These are phyloP conservation scores for Pardalotus punctatus DNA, from an alignment of 2,113 vertebrate genomes.

Conservation along the genomic window DNA sequence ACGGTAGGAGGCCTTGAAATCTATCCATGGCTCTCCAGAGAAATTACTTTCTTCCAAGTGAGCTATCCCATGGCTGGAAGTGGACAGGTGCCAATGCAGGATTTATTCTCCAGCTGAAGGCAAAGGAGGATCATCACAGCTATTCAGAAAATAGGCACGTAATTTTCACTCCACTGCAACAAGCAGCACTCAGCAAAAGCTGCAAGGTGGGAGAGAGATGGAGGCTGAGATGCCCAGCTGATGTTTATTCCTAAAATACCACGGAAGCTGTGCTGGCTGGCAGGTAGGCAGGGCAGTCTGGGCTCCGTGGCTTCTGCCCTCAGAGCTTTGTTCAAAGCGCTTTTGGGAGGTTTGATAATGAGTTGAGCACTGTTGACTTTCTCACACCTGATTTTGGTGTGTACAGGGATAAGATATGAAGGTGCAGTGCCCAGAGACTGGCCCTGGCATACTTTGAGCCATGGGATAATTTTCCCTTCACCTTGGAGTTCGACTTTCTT, in stretches of 20 bases:
- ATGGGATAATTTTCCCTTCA: constrained; percentile 15
- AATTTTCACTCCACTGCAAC: not conserved
- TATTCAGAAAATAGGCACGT: not conserved
- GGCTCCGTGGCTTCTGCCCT: not conserved
- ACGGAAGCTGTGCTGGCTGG: not conserved
- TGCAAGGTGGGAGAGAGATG: not conserved
- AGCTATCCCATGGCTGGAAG: constrained; percentile 50
- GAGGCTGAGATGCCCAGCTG: not conserved
- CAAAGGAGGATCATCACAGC: not conserved
- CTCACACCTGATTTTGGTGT: not conserved
- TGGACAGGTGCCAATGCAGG: not conserved
- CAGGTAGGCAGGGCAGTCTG: not conserved
- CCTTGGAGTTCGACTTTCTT: accelerated
- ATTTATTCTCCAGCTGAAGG: not conserved
- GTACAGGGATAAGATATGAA: not conserved
- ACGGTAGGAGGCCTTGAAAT: constrained; percentile 18
- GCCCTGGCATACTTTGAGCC: constrained; percentile 2
- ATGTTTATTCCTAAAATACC: not conserved
- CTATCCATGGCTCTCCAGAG: constrained; percentile 47
- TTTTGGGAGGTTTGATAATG: not conserved
- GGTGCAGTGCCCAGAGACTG: not conserved
- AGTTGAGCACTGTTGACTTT: not conserved
- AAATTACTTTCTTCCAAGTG: not conserved
- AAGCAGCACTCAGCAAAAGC: not conserved
- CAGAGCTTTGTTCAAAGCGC: not conserved